Conservation (phyloP, 1,140 invertebrate genomes). For the Steinernema feltiae region DNA sequence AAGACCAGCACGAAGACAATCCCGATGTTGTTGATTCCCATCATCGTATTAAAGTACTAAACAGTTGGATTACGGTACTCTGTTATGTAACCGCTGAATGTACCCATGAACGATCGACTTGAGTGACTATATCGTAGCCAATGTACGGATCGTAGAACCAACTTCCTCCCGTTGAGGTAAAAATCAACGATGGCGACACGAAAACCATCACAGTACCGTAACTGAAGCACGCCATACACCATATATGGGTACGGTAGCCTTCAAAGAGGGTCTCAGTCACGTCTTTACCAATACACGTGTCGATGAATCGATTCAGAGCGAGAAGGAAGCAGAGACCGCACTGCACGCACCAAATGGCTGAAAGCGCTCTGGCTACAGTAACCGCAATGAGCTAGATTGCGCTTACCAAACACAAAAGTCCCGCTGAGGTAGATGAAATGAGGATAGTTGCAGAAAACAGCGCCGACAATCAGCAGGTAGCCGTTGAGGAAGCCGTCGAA, state of each 20-base stretch:
- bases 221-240: not conserved
- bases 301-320: not conserved
- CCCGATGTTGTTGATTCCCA: not conserved
- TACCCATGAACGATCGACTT: not conserved
- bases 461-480: not conserved
- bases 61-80: not conserved
- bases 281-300: not conserved
- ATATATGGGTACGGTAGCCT: not conserved
- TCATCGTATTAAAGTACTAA: not conserved
- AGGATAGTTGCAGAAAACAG: not conserved
- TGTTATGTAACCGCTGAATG: not conserved
- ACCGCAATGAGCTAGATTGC: not conserved
- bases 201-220: not conserved
- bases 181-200: not conserved
- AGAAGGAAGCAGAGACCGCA: constrained; percentile 2
- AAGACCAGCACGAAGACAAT: not conserved
- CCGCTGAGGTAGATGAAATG: not conserved
- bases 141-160: constrained; percentile 1
- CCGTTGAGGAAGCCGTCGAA: not conserved
- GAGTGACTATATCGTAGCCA: not conserved
- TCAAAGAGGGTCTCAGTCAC: not conserved
- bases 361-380: not conserved
- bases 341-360: not conserved
- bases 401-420: not conserved
- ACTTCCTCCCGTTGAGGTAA: not conserved